Evolutionary conservation across 2,888 invertebrate species (phyloP).

Genomic region (Diplazon laetatorius): DNA sequence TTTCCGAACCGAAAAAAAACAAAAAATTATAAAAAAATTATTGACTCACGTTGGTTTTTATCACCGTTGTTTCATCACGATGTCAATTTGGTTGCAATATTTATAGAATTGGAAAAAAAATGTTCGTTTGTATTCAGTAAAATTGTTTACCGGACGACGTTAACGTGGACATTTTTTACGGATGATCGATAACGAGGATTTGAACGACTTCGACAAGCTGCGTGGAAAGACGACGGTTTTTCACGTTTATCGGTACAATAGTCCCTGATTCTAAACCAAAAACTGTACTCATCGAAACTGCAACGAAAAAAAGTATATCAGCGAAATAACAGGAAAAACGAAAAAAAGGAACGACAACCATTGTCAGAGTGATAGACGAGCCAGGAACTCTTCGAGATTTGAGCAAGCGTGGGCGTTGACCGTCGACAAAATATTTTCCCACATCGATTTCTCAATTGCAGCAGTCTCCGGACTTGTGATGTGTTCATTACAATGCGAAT

Average conservation of each 20-base stretch:
- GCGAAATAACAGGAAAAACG: not conserved
- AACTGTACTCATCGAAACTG: slow-evolving; percentile 19
- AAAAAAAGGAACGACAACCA: slow-evolving; percentile 33
- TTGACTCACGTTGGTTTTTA: not conserved
- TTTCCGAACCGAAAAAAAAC: too few species aligned
- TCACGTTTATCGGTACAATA: slow-evolving; percentile 45
- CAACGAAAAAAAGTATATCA: slow-evolving; percentile 12
- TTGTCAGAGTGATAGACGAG: slow-evolving; percentile 70
- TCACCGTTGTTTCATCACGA: slow-evolving; percentile 12
- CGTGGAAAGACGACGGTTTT: slow-evolving; percentile 26
- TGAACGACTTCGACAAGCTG: slow-evolving; percentile 16
- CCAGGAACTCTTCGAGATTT: slow-evolving; percentile 76
- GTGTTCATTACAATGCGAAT: slow-evolving; percentile 30
- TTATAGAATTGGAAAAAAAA: slow-evolving; percentile 16
- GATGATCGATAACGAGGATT: slow-evolving; percentile 55
- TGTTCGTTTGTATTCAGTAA: slow-evolving; percentile 58
- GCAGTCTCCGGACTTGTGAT: slow-evolving; percentile 29
- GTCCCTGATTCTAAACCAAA: slow-evolving; percentile 13
- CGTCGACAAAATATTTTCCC: slow-evolving; percentile 22
- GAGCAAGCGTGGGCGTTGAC: slow-evolving; percentile 73
- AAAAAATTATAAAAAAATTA: slow-evolving; percentile 13
- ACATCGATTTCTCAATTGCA: slow-evolving; percentile 15
- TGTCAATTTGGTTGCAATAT: slow-evolving; percentile 4
- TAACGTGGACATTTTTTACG: slow-evolving; percentile 33
- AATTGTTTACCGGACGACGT: slow-evolving; percentile 31